phyloP scores from a whole-genome alignment of 2,113 vertebrate species.

The Tachysurus vachellii region DNA sequence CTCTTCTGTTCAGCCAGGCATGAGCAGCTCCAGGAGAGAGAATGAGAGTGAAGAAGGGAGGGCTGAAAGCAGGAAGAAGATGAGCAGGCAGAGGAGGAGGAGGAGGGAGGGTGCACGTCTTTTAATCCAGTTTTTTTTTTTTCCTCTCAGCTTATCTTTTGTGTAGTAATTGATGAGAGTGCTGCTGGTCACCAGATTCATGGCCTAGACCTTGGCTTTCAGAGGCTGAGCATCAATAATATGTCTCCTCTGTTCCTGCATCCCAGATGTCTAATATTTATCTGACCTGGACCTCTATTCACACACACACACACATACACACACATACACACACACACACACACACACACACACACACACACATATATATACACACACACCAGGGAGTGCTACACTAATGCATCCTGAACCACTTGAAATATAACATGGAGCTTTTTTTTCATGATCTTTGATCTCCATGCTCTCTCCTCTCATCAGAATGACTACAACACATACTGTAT shows the following conservation, averaged over 20 bases:
- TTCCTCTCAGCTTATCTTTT: conserved; percentile 78
- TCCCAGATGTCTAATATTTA: conserved; percentile 74
- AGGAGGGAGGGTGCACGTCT: conserved; percentile 50
- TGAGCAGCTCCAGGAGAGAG: conserved; percentile 17
- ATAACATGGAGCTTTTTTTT: neutral
- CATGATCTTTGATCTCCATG: neutral
- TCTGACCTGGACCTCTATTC: conserved; percentile 50
- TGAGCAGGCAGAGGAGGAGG: neutral
- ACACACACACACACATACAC: conserved; percentile 23
- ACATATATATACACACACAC: conserved; percentile 10
- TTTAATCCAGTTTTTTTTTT: conserved; percentile 65
- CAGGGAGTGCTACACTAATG: conserved; percentile 32
- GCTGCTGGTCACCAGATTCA: conserved; percentile 73
- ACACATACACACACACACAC: conserved; percentile 32
- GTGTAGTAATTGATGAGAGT: conserved; percentile 76
- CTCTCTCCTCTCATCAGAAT: neutral
- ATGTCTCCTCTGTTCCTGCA: conserved; percentile 63
- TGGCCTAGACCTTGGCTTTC: conserved; percentile 81
- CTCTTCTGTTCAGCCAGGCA: conserved; percentile 13
- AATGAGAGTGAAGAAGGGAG: neutral
- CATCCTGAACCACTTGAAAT: conserved; percentile 12
- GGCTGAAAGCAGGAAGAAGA: neutral
- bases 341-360: conserved; percentile 17
- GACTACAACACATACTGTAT: neutral
- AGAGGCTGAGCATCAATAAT: conserved; percentile 82